Evolutionary conservation across 2,888 invertebrate species (phyloP).

Genomic region (Xanthia icteritia): DNA sequence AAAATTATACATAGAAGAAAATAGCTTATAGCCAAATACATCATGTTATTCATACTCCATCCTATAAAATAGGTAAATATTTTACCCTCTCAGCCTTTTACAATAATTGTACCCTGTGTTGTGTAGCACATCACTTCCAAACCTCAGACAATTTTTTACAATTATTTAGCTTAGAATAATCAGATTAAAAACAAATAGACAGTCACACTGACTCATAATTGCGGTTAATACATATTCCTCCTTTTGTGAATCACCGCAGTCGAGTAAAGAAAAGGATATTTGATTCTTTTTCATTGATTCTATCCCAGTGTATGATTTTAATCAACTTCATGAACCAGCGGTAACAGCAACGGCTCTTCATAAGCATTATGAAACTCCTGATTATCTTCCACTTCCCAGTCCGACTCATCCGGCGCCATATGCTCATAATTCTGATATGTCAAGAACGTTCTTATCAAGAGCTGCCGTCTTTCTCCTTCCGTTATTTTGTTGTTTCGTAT

Average conservation of each 20-base stretch:
- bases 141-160: not conserved
- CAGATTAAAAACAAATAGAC: not conserved
- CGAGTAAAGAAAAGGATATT: not conserved
- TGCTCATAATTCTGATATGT: slow-evolving; percentile 24
- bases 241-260: not conserved
- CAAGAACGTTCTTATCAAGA: slow-evolving; percentile 35
- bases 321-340: slow-evolving; percentile 23
- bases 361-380: not conserved
- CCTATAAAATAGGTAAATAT: slow-evolving; percentile 29
- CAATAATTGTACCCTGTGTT: slow-evolving; percentile 45
- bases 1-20: slow-evolving; percentile 13
- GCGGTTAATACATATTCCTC: not conserved
- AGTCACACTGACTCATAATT: too few species aligned
- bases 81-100: slow-evolving; percentile 39
- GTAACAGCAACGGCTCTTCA: not conserved
- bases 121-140: slow-evolving; percentile 25
- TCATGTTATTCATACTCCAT: not conserved
- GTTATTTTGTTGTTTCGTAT: slow-evolving; percentile 21
- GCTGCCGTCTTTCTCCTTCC: slow-evolving; percentile 40
- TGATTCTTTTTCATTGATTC: not conserved
- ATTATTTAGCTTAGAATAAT: not conserved
- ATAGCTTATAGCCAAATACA: slow-evolving; percentile 16
- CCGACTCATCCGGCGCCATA: not conserved
- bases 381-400: not conserved
- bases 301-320: not conserved